Evolutionary conservation across 2,797 vertebrate species (phyloP).

Genomic region (Peromyscus aztecus): DNA sequence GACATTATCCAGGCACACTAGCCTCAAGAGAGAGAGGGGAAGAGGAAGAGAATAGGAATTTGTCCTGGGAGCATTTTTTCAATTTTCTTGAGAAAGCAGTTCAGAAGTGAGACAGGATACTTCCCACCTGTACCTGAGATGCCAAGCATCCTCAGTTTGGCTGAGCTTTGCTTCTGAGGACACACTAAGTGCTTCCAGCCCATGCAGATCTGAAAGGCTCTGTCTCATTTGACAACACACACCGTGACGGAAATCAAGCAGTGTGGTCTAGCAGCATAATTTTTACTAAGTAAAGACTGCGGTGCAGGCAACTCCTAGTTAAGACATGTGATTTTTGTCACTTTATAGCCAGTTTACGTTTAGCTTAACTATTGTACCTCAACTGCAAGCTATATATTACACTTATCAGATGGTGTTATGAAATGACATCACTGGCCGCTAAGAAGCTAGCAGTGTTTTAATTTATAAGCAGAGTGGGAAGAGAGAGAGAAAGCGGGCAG

Average conservation of each 20-base stretch:
- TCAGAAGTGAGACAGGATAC: not conserved
- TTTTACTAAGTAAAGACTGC: constrained; percentile 28
- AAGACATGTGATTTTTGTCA: not conserved
- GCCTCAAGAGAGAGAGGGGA: not conserved
- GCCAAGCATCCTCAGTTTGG: not conserved
- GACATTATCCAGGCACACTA: not conserved
- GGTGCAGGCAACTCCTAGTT: not conserved
- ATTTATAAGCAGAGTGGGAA: too few relatives aligned
- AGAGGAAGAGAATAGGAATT: not conserved
- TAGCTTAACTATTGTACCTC: not conserved
- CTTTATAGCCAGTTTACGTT: not conserved
- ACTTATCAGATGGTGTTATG: not conserved
- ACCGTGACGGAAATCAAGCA: not conserved
- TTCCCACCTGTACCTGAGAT: not conserved
- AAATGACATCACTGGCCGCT: not conserved
- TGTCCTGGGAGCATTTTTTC: not conserved
- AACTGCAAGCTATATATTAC: not conserved
- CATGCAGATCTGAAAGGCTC: not conserved
- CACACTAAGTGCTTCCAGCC: not conserved
- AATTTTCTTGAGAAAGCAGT: not conserved
- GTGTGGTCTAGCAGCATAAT: not conserved
- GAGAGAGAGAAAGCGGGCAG: too few relatives aligned
- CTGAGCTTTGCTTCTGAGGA: constrained; percentile 17
- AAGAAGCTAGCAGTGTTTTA: not conserved
- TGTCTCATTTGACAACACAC: not conserved